These are phyloP conservation scores for Emydoidea blandingii DNA, from an alignment of 2,797 vertebrate species.

Conservation along the genomic window DNA sequence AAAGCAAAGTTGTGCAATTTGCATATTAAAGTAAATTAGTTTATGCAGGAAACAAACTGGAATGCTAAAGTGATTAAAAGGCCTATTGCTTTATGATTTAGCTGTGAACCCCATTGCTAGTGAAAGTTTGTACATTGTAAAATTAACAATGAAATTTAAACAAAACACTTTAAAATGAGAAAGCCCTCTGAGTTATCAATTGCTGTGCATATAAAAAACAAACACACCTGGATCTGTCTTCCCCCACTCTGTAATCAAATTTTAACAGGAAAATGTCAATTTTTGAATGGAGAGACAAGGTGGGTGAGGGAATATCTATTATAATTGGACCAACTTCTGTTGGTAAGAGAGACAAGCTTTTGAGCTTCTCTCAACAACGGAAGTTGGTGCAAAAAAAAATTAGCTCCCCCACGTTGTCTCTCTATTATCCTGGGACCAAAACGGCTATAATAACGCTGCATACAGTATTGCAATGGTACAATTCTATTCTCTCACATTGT, in stretches of 20 bases:
- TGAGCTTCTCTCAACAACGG: neutral
- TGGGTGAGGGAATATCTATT: neutral
- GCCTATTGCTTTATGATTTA: neutral
- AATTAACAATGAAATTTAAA: neutral
- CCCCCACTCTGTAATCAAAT: conserved; percentile 21
- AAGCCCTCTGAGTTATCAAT: neutral
- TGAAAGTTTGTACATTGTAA: neutral
- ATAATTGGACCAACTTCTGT: neutral
- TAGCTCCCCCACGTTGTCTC: neutral
- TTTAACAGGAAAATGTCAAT: conserved; percentile 52
- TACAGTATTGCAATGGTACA: neutral
- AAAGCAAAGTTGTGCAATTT: neutral
- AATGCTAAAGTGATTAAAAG: neutral
- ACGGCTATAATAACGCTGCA: neutral
- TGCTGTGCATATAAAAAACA: neutral
- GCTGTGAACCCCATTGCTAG: neutral
- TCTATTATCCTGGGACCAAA: neutral
- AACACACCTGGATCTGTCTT: conserved; percentile 42
- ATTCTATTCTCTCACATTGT: conserved; percentile 40
- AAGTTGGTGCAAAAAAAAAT: neutral
- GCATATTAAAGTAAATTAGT: neutral
- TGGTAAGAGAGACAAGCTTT: neutral
- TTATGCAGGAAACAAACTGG: conserved; percentile 2
- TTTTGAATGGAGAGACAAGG: neutral
- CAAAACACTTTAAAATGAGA: neutral